A percentile compares a stretch with the other conserved stretches of the same genome.
These are phyloP conservation scores for Balanococcus diminutus DNA, from an alignment of 2,888 invertebrate species.

Conservation along the genomic window DNA sequence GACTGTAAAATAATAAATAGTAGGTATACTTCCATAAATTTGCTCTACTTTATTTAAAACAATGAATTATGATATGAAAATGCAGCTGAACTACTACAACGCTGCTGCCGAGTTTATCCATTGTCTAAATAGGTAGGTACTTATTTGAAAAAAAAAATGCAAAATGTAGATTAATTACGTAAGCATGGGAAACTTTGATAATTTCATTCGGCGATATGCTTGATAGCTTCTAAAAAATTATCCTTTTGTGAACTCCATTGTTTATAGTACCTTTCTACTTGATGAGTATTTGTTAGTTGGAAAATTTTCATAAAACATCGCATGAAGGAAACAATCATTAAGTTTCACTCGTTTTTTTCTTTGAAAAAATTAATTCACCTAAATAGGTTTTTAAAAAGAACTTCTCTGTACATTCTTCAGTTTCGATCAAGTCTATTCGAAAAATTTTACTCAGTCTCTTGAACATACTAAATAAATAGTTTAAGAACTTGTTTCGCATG, in stretches of 20 bases:
- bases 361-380: neutral
- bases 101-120: neutral
- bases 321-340: neutral
- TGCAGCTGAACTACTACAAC: neutral
- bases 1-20: too few species aligned
- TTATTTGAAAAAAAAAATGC: neutral
- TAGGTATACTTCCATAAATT: too few species aligned
- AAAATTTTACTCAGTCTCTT: too few species aligned
- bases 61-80: neutral
- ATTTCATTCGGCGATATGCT: conserved; percentile 22
- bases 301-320: neutral
- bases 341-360: neutral
- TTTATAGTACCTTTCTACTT: neutral
- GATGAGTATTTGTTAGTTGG: neutral
- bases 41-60: neutral
- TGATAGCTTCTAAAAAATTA: conserved; percentile 12
- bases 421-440: too few species aligned
- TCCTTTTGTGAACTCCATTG: neutral
- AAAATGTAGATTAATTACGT: neutral
- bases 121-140: neutral
- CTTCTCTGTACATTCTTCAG: too few species aligned
- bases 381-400: neutral
- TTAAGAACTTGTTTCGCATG: too few species aligned
- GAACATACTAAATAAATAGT: too few species aligned
- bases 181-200: neutral